A percentile compares a stretch with the other conserved stretches of the same genome.
Conservation (phyloP, 2,113 vertebrate species). For the Setophaga kirtlandii region DNA sequence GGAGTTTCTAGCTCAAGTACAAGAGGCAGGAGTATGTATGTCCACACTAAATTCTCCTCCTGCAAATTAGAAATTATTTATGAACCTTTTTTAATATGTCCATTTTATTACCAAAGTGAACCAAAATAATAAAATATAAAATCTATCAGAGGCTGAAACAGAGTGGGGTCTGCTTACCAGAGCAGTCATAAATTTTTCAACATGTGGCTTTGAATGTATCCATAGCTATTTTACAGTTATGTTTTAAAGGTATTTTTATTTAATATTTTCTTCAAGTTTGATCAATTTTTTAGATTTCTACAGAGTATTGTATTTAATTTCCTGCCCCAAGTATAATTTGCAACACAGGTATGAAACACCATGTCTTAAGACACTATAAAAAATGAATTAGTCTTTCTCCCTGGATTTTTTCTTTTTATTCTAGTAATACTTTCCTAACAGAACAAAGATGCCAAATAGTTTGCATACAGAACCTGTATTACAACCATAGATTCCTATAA, state of each 20-base stretch:
- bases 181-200: constrained; percentile 13
- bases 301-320: background rate
- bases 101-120: background rate
- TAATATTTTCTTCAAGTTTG: background rate
- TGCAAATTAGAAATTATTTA: background rate
- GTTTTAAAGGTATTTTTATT: constrained; percentile 22
- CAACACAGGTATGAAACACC: background rate
- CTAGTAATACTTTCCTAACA: background rate
- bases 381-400: background rate
- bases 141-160: background rate
- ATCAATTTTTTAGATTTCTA: background rate
- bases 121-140: background rate
- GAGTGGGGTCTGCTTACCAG: background rate
- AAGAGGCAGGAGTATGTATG: background rate
- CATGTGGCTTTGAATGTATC: constrained; percentile 1
- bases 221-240: background rate
- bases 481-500: background rate
- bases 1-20: background rate
- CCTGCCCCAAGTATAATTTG: background rate
- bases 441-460: background rate
- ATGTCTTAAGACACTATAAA: background rate
- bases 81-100: background rate
- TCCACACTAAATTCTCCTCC: background rate
- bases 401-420: background rate
- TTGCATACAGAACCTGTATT: background rate